Base-by-base conservation (phyloP, 2,888 invertebrate species). In the Pseudococcus jackbeardsleyi region DNA sequence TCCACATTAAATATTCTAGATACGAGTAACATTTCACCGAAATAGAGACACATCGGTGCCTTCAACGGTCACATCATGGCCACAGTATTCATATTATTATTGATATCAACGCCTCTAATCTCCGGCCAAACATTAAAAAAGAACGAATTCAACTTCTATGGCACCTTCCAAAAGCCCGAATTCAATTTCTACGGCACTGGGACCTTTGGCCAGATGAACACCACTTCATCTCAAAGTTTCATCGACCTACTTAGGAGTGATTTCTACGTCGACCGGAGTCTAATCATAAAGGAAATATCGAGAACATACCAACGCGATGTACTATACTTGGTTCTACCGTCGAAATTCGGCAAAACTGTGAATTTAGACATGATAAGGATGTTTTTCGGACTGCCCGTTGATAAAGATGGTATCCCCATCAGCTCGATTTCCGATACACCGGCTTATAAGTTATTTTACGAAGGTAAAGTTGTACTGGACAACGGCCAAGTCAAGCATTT, bases 331-430 rank as follows among this genome's bases (percentile, higher is more conserved):
- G 39, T 72, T 6, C 15, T 72, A 15, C 72, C 72, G 0, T 26
- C 72, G 4, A 72, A 72, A 72, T 72, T 72, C 33, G 72, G 72
- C 17, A 72, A 72, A 72, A 72, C 33, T 33, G 72, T 33, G 33
- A 72, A 72, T 33, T 72, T 72, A 72, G 72, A 72, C 33, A 72
- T 72, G 72, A 72, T 72, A 26, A 33, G 39, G 33, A 72, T 39
- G 4, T 72, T 72, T 72, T 72, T 72, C 72, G 33, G 33, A 17
- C 8, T 72, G 4, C 33, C 26, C 4, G 39, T 72, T 72, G 72
- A 72, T 17, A 72, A 72, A 33, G 72, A 72, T 33, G 72, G 72
- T 17, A 72, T 1, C 17, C 33, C 72, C 5, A 72, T 33, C 9
- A 68, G 12, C 12, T 12, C 4, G 15, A 72, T 72, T 15, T 11